Evolutionary conservation across 2,888 invertebrate species (phyloP).

Genomic region (Nowickia ferox): DNA sequence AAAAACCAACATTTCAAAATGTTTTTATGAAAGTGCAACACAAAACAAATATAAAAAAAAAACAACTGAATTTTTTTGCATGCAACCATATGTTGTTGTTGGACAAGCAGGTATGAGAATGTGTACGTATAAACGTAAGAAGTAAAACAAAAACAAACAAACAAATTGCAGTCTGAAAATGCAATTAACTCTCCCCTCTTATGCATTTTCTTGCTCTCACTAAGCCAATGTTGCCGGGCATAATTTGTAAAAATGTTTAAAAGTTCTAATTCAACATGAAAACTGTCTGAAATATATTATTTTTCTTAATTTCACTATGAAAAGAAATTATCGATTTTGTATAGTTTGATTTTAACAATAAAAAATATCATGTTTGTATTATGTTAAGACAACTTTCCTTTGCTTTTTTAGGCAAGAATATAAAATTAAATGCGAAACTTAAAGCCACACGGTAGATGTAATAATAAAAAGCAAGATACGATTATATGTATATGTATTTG

Average conservation of each 20-base stretch:
- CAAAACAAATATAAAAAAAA: slow-evolving; percentile 24
- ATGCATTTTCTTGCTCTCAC: not conserved
- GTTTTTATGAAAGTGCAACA: slow-evolving; percentile 42
- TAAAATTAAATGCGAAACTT: too few relatives aligned
- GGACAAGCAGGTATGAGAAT: not conserved
- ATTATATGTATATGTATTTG: too few relatives aligned
- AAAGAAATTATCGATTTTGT: too few relatives aligned
- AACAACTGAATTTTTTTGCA: slow-evolving; percentile 19
- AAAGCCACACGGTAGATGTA: too few relatives aligned
- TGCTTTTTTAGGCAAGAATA: too few relatives aligned
- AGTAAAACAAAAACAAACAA: slow-evolving; percentile 14
- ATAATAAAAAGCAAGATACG: too few relatives aligned
- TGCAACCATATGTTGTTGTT: slow-evolving; percentile 25
- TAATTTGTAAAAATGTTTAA: not conserved
- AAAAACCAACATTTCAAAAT: slow-evolving; percentile 8
- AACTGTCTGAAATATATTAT: too few relatives aligned
- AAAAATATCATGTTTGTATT: too few relatives aligned
- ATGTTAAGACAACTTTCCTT: too few relatives aligned
- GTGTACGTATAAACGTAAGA: not conserved
- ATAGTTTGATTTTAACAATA: too few relatives aligned
- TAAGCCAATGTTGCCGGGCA: not conserved
- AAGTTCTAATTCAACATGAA: too few relatives aligned
- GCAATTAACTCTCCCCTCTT: slow-evolving; percentile 11
- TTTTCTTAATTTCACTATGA: too few relatives aligned
- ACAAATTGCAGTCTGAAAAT: slow-evolving; percentile 31